Base-by-base conservation (phyloP, 64 coral and sea anemone species). In the Pocillopora damicornis region DNA sequence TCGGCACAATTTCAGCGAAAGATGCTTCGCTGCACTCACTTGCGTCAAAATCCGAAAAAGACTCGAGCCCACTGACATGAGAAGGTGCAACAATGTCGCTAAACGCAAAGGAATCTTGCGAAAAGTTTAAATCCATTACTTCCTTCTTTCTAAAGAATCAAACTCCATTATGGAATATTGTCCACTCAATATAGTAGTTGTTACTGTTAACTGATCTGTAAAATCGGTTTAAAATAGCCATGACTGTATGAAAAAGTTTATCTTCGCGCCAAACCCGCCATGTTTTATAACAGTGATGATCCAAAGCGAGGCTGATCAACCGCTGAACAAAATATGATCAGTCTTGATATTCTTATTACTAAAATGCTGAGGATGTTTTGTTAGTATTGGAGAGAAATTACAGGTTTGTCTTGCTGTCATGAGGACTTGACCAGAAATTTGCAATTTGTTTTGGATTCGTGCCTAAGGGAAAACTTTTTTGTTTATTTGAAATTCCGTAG, bases 11-110 rank as follows among this genome's bases (percentile, higher is more conserved):
- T 68, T 88, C 86, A 78, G 75, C 73, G 58, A 88, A 88, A 62
- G 73, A 76, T 22, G 58, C 74, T 30, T 88, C 73, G 61, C 75
- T 78, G 60, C 58, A 88, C 14, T 90, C 91, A 77, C 94, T 93
- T 67, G 79, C 91, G 60, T 96, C 94, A 74, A 96, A 89, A 86
- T 96, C 94, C 30, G 94, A 96, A 78, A 96, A 96, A 12, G 94
- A 96, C 62, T 93, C 90, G 8, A 96, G 74, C 4, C 91, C 94
- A 75, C 94, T 96, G 7, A 96, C 90, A 84, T 96, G 94, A 11
- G 94, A 96, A 13, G 94, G 94, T 1, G 86, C 79, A 74, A 74
- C 82, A 22, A 93, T 81, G 69, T 96, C 94, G 73, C 94, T 96
- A 61, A 90, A 92, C 25, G 94, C 94, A 89, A 96, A 93, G 5